Conservation (phyloP, 2,113 vertebrate genomes). For the Peromyscus leucopus region DNA sequence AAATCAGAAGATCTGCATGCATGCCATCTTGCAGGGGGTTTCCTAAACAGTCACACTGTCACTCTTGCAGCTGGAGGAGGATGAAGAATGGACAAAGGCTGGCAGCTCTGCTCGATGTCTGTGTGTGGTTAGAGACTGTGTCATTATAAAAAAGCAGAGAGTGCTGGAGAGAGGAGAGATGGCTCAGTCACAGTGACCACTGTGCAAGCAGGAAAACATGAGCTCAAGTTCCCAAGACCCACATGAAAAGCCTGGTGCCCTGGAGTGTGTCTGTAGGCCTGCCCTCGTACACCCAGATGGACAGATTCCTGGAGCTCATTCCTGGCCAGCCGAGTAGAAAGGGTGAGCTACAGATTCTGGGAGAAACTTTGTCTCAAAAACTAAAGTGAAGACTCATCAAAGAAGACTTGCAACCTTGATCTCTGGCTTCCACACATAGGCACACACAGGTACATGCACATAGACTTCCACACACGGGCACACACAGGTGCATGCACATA, state of each 20-base stretch:
- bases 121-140: neutral
- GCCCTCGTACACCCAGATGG: neutral
- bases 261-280: neutral
- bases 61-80: neutral
- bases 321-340: neutral
- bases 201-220: neutral
- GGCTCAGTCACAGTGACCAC: neutral
- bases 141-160: neutral
- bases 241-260: neutral
- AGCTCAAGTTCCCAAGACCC: neutral
- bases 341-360: neutral
- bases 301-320: neutral
- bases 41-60: neutral
- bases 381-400: neutral
- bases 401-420: neutral
- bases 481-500: neutral
- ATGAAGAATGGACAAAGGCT: neutral
- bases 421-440: neutral
- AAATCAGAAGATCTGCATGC: slow-evolving; percentile 3
- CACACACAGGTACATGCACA: neutral
- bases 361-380: neutral
- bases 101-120: neutral
- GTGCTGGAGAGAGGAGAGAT: neutral
- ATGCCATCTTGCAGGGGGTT: neutral
- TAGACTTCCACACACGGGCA: too few relatives aligned